phyloP scores from a whole-genome alignment of 2,888 invertebrate species.

The Euzophera pinguis region DNA sequence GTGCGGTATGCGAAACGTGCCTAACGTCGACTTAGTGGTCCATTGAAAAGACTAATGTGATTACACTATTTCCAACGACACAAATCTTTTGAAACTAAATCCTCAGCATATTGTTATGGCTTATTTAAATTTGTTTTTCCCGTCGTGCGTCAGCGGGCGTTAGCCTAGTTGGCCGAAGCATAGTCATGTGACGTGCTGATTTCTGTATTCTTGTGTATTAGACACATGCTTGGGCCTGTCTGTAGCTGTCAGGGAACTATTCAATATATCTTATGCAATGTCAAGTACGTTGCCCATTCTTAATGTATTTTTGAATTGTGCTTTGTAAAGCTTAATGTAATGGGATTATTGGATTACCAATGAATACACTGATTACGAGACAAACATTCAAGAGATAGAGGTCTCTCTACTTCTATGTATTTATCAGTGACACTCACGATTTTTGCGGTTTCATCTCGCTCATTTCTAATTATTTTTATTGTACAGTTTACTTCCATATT shows the following conservation, averaged over 20 bases:
- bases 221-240: conserved; percentile 26
- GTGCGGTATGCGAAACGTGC: conserved; percentile 30
- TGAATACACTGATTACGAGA: background rate
- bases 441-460: too few relatives aligned
- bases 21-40: conserved; percentile 38
- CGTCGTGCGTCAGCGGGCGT: conserved; percentile 54
- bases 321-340: background rate
- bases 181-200: conserved; percentile 61
- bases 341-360: background rate
- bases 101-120: conserved; percentile 56
- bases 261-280: conserved; percentile 9
- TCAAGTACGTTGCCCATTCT: background rate
- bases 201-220: conserved; percentile 51
- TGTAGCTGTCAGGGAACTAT: conserved; percentile 4
- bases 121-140: conserved; percentile 61
- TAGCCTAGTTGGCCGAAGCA: conserved; percentile 47
- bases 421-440: too few relatives aligned
- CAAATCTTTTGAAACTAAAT: conserved; percentile 49
- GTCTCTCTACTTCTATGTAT: too few relatives aligned
- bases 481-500: too few relatives aligned
- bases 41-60: conserved; percentile 53
- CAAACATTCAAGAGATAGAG: too few relatives aligned
- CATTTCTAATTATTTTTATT: too few relatives aligned
- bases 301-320: background rate
- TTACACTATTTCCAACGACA: conserved; percentile 36